These are phyloP conservation scores for Sus cebifrons DNA, from an alignment of 2,797 vertebrate species.

Conservation along the genomic window DNA sequence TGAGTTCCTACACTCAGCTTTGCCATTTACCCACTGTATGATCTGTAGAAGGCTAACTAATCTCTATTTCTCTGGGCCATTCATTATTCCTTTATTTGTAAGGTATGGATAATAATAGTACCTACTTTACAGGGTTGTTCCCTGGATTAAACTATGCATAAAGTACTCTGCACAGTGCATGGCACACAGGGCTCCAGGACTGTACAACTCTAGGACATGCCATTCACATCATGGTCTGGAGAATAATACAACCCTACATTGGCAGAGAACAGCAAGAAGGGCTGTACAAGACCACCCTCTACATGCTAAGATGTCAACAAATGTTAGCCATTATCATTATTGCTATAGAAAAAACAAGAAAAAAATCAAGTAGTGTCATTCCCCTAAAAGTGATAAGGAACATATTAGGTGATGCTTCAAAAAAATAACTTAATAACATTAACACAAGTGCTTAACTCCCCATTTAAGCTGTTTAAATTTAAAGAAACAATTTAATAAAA, in stretches of 20 bases:
- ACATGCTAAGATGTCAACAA: not conserved
- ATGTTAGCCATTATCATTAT: not conserved
- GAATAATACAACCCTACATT: not conserved
- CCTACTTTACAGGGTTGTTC: not conserved
- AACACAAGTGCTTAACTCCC: slow-evolving; percentile 1
- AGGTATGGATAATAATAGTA: not conserved
- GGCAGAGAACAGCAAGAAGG: not conserved
- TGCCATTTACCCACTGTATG: not conserved
- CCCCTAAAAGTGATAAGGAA: not conserved
- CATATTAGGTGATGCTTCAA: not conserved
- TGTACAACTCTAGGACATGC: not conserved
- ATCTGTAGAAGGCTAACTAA: not conserved
- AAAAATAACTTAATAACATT: slow-evolving; percentile 7
- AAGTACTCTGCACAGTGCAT: not conserved
- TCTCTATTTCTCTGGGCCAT: not conserved
- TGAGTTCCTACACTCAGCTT: not conserved
- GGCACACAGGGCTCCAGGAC: not conserved
- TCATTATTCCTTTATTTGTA: not conserved
- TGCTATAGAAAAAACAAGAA: not conserved
- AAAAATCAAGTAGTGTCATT: not conserved
- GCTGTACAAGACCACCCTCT: not conserved
- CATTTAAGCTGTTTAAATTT: not conserved
- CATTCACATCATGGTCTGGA: not conserved
- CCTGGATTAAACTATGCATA: not conserved
- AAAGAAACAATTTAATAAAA: slow-evolving; percentile 39